Conservation (phyloP, 2,113 vertebrate genomes). For the Podiceps cristatus region DNA sequence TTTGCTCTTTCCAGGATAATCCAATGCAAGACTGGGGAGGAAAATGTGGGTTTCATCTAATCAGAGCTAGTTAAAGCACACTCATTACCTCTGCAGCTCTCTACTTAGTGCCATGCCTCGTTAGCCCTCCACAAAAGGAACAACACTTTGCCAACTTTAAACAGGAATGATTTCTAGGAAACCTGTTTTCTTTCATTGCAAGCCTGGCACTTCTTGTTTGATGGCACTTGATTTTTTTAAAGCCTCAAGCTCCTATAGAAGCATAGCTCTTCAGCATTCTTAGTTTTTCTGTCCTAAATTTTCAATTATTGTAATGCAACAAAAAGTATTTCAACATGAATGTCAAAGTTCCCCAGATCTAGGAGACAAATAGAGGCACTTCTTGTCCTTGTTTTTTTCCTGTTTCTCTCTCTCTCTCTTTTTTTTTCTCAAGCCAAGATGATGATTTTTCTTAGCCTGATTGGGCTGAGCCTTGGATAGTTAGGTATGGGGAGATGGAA, state of each 20-base stretch:
- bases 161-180: neutral
- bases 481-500: neutral
- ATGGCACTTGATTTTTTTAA: neutral
- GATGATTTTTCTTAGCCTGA: neutral
- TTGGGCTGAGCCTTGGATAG: neutral
- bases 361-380: neutral
- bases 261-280: neutral
- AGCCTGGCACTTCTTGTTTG: neutral
- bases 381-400: neutral
- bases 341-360: neutral
- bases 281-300: neutral
- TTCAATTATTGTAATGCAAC: neutral
- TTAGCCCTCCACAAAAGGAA: neutral
- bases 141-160: neutral
- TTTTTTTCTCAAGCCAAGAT: neutral
- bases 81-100: neutral
- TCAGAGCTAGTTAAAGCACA: neutral
- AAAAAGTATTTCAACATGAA: neutral
- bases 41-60: neutral
- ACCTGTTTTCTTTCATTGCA: neutral
- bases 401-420: neutral
- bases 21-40: neutral
- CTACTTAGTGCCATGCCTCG: neutral
- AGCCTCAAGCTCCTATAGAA: neutral
- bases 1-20: neutral